These are phyloP conservation scores for Sericinus montela DNA, from an alignment of 2,888 invertebrate genomes.

Conservation along the genomic window DNA sequence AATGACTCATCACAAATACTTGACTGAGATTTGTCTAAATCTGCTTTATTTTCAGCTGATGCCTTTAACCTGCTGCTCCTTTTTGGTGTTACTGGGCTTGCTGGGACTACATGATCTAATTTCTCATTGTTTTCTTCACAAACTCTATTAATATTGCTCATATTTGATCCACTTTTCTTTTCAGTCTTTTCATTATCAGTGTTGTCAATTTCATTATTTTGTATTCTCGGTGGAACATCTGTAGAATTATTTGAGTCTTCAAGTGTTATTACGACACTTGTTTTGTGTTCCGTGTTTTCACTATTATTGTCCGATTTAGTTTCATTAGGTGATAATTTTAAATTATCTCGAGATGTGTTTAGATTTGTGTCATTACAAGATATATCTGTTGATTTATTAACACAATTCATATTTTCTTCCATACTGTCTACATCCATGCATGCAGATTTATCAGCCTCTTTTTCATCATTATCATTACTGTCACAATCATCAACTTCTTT, in stretches of 20 bases:
- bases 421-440: neutral
- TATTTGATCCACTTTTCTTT: constrained; percentile 20
- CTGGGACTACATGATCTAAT: constrained; percentile 5
- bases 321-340: neutral
- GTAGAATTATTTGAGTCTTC: neutral
- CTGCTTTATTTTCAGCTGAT: constrained; percentile 35
- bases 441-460: neutral
- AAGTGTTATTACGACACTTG: constrained; percentile 7
- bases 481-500: constrained; percentile 26
- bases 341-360: neutral
- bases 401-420: neutral
- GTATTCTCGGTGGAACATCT: neutral
- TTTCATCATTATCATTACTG: constrained; percentile 4
- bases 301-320: neutral
- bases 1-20: constrained; percentile 43
- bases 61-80: constrained; percentile 41
- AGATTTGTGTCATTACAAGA: neutral
- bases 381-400: neutral
- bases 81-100: constrained; percentile 39
- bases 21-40: constrained; percentile 37
- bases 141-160: constrained; percentile 7
- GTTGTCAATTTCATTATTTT: neutral
- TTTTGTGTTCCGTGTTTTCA: constrained; percentile 11
- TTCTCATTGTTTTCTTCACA: constrained; percentile 16
- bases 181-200: constrained; percentile 5